Evolutionary conservation across 2,797 vertebrate species (phyloP).

Genomic region (Melanotaenia boesemani): DNA sequence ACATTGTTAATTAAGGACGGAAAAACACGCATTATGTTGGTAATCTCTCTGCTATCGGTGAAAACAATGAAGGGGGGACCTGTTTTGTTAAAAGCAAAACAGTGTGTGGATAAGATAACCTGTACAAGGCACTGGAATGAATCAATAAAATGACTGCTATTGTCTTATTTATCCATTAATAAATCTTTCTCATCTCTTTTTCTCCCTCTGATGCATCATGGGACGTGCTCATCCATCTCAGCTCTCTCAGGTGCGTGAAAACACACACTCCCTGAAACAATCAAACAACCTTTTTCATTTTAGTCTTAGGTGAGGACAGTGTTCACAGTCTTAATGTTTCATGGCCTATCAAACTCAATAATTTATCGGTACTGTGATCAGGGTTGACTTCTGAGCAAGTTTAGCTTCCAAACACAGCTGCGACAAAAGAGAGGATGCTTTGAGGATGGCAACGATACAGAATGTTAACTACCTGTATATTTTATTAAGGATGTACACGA

Average conservation of each 20-base stretch:
- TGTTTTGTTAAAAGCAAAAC: neutral
- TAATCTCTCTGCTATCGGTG: slow-evolving; percentile 7
- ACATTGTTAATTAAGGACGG: neutral
- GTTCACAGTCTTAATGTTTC: slow-evolving; percentile 38
- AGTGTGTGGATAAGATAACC: neutral
- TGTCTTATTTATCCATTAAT: slow-evolving; percentile 18
- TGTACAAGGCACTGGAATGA: neutral
- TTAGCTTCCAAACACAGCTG: slow-evolving; percentile 30
- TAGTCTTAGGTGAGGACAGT: slow-evolving; percentile 14
- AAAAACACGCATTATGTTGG: neutral
- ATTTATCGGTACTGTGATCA: slow-evolving; percentile 67
- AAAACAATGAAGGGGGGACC: slow-evolving; percentile 8
- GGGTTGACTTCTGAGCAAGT: slow-evolving; percentile 63
- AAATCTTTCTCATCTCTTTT: neutral
- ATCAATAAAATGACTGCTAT: neutral
- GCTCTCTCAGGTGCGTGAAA: slow-evolving; percentile 81
- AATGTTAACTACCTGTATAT: slow-evolving; percentile 5
- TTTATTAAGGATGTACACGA: neutral
- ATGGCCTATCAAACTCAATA: slow-evolving; percentile 53
- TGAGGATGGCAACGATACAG: slow-evolving; percentile 1
- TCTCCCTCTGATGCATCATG: slow-evolving; percentile 41
- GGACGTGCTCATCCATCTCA: slow-evolving; percentile 53
- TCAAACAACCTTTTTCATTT: slow-evolving; percentile 24
- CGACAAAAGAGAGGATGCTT: slow-evolving; percentile 8
- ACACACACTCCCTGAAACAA: slow-evolving; percentile 8